phyloP scores from a whole-genome alignment of 2,113 vertebrate genomes.

The Edolisoma coerulescens region DNA sequence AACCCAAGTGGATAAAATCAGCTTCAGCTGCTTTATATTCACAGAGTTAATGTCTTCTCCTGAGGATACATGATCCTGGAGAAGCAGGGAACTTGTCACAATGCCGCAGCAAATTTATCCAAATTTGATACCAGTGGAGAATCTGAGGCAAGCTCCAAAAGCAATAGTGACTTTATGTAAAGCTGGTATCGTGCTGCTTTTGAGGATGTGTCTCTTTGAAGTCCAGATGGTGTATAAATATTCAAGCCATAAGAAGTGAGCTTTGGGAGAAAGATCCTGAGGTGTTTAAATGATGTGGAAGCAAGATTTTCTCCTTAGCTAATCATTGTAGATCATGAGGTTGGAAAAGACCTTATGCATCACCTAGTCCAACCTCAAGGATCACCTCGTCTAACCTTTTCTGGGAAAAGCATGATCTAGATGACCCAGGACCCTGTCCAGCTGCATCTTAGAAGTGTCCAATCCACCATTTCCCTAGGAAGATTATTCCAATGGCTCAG shows the following conservation, averaged over 20 bases:
- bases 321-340: fast-evolving
- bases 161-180: not conserved
- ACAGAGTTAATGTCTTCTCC: not conserved
- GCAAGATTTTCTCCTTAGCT: not conserved
- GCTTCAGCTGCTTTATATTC: not conserved
- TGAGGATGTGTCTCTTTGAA: not conserved
- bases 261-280: not conserved
- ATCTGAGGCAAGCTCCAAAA: not conserved
- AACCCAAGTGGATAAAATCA: not conserved
- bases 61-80: not conserved
- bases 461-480: not conserved
- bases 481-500: not conserved
- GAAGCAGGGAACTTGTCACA: not conserved
- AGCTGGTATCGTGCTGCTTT: not conserved
- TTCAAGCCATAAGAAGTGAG: not conserved
- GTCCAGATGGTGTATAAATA: not conserved
- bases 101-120: not conserved
- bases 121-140: not conserved
- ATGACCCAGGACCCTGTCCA: not conserved
- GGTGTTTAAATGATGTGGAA: not conserved
- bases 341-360: not conserved
- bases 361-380: not conserved
- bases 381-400: not conserved
- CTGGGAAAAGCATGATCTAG: not conserved
- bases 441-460: not conserved